phyloP scores from a whole-genome alignment of 64 coral and sea anemone species.

The Porites lutea region DNA sequence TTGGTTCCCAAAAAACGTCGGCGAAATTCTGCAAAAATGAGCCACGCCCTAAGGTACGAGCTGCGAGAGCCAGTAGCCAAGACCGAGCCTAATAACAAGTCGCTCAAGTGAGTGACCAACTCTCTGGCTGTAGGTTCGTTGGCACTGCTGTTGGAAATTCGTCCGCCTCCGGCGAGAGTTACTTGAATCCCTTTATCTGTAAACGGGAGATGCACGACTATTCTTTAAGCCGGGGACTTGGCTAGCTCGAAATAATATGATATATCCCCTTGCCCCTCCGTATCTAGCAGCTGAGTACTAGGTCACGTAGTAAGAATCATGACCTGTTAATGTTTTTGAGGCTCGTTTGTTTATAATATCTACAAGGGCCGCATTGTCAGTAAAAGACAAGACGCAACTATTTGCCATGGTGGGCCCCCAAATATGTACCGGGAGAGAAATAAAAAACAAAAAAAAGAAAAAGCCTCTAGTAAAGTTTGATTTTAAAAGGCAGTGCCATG shows the following conservation, averaged over 20 bases:
- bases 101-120: constrained; percentile 8
- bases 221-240: constrained; percentile 2
- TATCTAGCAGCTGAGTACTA: neutral
- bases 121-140: constrained; percentile 30
- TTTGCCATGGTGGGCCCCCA: constrained; percentile 12
- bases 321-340: neutral
- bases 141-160: neutral
- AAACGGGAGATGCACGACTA: neutral
- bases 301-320: constrained; percentile 20
- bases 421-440: constrained; percentile 3
- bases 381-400: neutral
- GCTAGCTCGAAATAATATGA: constrained; percentile 11
- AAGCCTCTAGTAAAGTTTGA: constrained; percentile 16
- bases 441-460: neutral
- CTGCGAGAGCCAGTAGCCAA: neutral
- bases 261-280: neutral
- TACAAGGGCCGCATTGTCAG: constrained; percentile 25
- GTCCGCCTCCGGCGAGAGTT: neutral
- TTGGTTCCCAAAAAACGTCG: too few relatives aligned
- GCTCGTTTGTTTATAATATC: constrained; percentile 23
- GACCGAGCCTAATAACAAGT: neutral
- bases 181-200: constrained; percentile 1
- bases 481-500: neutral
- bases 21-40: too few relatives aligned
- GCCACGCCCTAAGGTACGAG: neutral